Evolutionary conservation across 2,888 invertebrate genomes (phyloP), one percentile per base, ranked within the genome.

Genomic region (Ypsolopha sequella): DNA sequence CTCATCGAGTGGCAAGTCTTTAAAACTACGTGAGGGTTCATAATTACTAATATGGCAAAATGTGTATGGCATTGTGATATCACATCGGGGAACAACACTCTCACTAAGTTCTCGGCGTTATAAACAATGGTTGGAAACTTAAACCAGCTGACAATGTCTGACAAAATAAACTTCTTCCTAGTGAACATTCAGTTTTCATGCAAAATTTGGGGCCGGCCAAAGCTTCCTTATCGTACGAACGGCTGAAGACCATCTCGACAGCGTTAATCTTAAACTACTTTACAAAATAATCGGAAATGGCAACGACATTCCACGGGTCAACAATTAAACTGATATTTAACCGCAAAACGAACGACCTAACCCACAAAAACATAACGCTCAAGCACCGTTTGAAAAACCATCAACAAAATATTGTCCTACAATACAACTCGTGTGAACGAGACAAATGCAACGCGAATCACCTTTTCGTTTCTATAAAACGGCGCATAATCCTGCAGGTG

Each of bases 231-330:
- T 24, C 24, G 24, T 24, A 24, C 24, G 24, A 24, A 24, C 24
- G 24, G 24, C 24, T 24, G 48, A 50, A 52, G 39, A 53, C 54
- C 53, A 56, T 56, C 58, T 58, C 59, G 54, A 65, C 69, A 59
- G 66, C 63, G 64, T 63, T 60, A 63, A 68, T 52, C 60, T 64
- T 72, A 73, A 66, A 62, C 59, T 66, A 78, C 74, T 75, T 66
- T 78, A 80, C 73, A 77, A 65, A 68, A 68, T 72, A 70, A 76
- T 71, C 72, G 73, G 81, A 77, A 81, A 85, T 85, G 85, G 85
- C 85, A 85, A 73, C 70, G 80, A 84, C 80, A 78, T 81, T 82
- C 78, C 84, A 85, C 84, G 85, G 85, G 84, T 80, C 76, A 82
- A 84, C 81, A 80, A 79, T 75, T 63, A 76, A 76, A 79, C 71